phyloP scores from a whole-genome alignment of 92 coral and sea anemone species.

The Umimayanthus chanpuru region DNA sequence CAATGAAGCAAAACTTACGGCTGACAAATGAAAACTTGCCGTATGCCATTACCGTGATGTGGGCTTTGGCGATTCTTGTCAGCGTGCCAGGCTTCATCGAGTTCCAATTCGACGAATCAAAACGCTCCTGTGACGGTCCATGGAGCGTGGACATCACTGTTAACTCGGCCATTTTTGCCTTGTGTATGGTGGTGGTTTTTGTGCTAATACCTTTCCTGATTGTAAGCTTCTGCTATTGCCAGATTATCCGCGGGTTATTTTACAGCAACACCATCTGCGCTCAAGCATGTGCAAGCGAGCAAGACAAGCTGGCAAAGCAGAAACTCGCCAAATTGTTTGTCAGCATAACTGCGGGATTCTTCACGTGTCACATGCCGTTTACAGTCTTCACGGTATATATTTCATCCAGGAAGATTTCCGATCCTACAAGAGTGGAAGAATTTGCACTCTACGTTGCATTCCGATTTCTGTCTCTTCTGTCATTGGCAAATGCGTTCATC shows the following conservation, averaged over 20 bases:
- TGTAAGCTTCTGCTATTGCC: conserved; percentile 22
- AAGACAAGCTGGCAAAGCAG: conserved; percentile 12
- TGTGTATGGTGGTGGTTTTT: conserved; percentile 28
- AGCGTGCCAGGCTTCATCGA: conserved; percentile 30
- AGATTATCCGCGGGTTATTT: conserved; percentile 16
- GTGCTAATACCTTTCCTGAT: conserved; percentile 23
- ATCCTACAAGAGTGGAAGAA: not conserved
- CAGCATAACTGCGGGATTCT: conserved; percentile 19
- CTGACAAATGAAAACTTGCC: conserved; percentile 20
- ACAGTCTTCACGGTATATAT: conserved; percentile 12
- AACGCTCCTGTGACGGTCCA: conserved; percentile 24
- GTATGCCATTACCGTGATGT: not conserved
- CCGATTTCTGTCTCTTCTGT: conserved; percentile 4
- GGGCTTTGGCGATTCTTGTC: conserved; percentile 2
- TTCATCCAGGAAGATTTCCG: conserved; percentile 21
- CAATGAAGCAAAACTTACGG: conserved; percentile 1
- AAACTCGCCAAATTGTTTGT: conserved; percentile 30
- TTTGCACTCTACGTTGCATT: not conserved
- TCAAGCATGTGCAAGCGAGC: not conserved
- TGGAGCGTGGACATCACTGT: conserved; percentile 23
- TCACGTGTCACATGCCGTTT: conserved; percentile 38
- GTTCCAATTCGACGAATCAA: conserved; percentile 9
- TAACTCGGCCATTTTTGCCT: conserved; percentile 16
- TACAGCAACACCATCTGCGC: conserved; percentile 13
- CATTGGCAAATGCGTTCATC: conserved; percentile 25